Base-by-base conservation (phyloP, 2,888 invertebrate species). In the Mythimna loreyi region DNA sequence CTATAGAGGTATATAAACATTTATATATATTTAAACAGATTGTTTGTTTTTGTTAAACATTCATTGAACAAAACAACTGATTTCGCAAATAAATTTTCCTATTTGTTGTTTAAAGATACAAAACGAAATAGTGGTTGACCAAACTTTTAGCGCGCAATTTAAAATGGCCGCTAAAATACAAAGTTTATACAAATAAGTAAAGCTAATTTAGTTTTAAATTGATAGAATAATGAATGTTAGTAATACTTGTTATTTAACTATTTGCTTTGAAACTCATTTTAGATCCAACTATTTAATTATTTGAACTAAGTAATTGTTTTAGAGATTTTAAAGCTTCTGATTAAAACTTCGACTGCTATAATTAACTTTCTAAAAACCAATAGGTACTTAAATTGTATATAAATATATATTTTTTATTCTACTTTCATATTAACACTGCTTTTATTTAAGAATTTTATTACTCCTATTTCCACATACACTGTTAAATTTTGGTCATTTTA, bases 161-260 rank as follows among this genome's bases (percentile, higher is more conserved):
- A 67, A 73, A 73, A 73, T 69, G 64, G 52, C 45, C n/a, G 28
- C 55, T 19, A n/a, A 53, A 75, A 64, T 58, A 25, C 64, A 36
- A 65, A 68, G 57, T 66, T 57, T 62, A 30, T 62, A 33, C 40
- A 68, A 76, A 68, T 65, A 67, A 59, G 57, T 72, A 55, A 76
- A 63, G 65, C n/a, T 55, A 63, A 76, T 80, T 76, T 68, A 67
- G 76, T 68, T 76, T 78, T 68, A 53, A 76, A 78, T 67, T 70
- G 59, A 74, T 78, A n/a, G 49, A 63, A 75, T 69, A 75, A 72
- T 66, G 25, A 72, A 62, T 16, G 30, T 21, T 47, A 47, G 47
- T 25, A 75, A 43, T 52, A 40, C 11, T 71, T 71, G 60, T 25
- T 65, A 60, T 61, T 59, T 53, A 52, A 47, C 21, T 25, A 43